Evolutionary conservation across 2,797 vertebrate genomes (phyloP).

Genomic region (Columba guinea): DNA sequence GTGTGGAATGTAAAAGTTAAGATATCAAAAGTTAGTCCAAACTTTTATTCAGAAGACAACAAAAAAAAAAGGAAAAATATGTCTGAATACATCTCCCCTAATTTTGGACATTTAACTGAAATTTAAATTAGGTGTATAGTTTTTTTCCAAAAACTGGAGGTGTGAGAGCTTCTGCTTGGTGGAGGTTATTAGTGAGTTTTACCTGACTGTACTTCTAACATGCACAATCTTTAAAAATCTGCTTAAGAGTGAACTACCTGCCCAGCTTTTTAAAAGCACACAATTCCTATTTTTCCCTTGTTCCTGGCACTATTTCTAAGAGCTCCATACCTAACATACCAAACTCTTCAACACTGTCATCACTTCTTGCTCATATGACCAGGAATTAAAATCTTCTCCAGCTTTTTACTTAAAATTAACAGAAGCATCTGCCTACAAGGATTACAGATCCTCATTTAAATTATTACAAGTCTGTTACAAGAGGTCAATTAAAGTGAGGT

Average conservation of each 20-base stretch:
- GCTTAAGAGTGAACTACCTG: background rate
- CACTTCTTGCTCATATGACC: background rate
- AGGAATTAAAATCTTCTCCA: background rate
- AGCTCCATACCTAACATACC: background rate
- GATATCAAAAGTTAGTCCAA: background rate
- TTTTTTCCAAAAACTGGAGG: background rate
- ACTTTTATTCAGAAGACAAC: background rate
- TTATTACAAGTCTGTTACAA: background rate
- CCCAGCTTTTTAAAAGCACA: background rate
- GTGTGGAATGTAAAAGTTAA: background rate
- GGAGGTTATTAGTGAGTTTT: background rate
- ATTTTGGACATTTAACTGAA: background rate
- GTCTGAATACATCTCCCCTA: background rate
- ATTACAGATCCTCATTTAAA: background rate
- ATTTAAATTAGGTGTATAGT: background rate
- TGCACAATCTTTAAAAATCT: background rate
- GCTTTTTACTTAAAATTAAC: background rate
- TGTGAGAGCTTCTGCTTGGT: background rate
- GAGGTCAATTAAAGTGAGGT: background rate
- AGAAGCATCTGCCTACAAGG: background rate
- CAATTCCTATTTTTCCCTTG: background rate
- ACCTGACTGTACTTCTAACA: background rate
- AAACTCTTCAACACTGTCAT: background rate
- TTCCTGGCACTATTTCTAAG: background rate
- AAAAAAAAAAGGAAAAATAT: background rate